Evolutionary conservation across 2,888 invertebrate species (phyloP), one percentile per base, ranked within the genome.

Genomic region (Drosophila gaucha): DNA sequence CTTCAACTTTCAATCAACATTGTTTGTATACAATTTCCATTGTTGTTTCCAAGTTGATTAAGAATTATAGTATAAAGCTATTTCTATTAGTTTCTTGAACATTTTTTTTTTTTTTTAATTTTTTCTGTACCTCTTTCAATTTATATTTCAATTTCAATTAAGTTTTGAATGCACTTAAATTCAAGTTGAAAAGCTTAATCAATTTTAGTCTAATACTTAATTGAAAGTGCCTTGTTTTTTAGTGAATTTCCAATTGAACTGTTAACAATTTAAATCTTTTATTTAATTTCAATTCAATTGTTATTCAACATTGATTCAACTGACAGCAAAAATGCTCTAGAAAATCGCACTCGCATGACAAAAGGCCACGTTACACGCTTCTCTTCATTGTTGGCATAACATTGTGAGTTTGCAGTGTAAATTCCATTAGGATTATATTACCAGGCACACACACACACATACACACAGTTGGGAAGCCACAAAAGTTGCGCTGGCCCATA

Each of bases 341-440:
- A 43, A 70, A 65, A 56, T 51, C 43, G 38, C 20, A 28, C 46
- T 57, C 44, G 43, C 68, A 55, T 44, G 68, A 69, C 72, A 85
- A 78, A 67, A 69, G 82, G 79, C 67, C 85, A 69, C 64, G 64
- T 59, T 63, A 33, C 59, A 52, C 36, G 77, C 49, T 77, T 38
- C 58, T 31, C 14, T 30, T 54, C 18, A 56, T 86, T 86, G 76
- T 76, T 80, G 77, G 38, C 67, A 47, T 38, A 56, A 56, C 43
- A 58, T 67, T 67, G 46, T 67, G 56, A 52, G 60, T 78, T 85
- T 87, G 56, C 73, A 87, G 80, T 75, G 80, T 80, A 88, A 86
- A 89, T 86, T 86, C 86, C 89, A 86, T 86, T 89, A 86, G 89
- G 89, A 89, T 86, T 88, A 88, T 78, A 80, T 86, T 86, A 89